Evolutionary conservation across 2,888 invertebrate genomes (phyloP), one percentile per base, ranked within the genome.

Genomic region (Polydrusus tereticollis): DNA sequence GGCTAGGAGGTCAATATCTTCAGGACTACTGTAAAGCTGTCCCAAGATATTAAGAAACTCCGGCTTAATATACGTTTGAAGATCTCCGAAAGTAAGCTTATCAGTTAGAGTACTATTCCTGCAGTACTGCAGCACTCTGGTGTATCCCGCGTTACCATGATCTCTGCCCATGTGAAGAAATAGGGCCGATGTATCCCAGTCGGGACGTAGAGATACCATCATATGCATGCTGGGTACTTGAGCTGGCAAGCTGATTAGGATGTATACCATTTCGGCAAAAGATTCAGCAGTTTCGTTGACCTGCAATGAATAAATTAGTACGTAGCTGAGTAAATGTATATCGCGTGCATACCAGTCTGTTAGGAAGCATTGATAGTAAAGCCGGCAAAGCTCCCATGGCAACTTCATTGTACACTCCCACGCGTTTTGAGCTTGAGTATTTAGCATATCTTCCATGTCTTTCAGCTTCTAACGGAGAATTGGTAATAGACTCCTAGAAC

Each of bases 1-100:
- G 2, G 93, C 89, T 79, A 97, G 88, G 10, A 97, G 87, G 82
- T 98, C 97, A 16, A 97, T 88, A 79, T 97, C 96, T 77, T 92
- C 91, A 14, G 71, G 21, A 1, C 92, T 87, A 69, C 87, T 88
- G 83, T 93, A 94, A 84, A 93, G 88, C 78, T 89, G 88, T 74
- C 89, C 88, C 75, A 94, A 84, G 79, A 89, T 88, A 78, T 90
- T 89, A 63, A 91, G 88, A 69, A 90, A 87, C n/a, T 89, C 86
- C 71, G 89, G 82, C 71, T 86, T 85, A 77, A 89, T 88, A 62
- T 89, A 84, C 62, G 87, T 87, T 41, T 86, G 83, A 62, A 92
- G 86, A 80, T 90, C 90, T 0, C 89, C 89, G 57, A 77, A 78
- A 5, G 80, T 78, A 2, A 77, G 74, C 1, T 76, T 67, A 23